phyloP scores from a whole-genome alignment of 1,140 invertebrate species.

The Bombus superbus region DNA sequence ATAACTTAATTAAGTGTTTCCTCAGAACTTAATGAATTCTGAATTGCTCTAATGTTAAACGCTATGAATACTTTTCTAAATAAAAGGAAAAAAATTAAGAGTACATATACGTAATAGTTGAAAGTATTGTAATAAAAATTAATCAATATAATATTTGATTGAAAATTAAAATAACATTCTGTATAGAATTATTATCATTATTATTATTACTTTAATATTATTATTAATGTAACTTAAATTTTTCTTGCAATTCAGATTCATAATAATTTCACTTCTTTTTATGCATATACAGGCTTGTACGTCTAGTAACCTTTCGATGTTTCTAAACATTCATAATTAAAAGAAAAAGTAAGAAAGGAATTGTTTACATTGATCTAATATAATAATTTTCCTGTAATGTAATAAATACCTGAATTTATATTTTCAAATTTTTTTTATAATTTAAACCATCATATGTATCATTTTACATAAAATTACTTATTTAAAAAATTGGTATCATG shows the following conservation, averaged over 20 bases:
- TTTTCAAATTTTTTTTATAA: not conserved
- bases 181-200: not conserved
- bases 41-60: constrained; percentile 21
- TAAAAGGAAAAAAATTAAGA: not conserved
- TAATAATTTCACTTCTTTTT: not conserved
- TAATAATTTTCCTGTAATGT: not conserved
- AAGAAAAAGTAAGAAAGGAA: not conserved
- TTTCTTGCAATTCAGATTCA: constrained; percentile 38
- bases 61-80: not conserved
- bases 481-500: not conserved
- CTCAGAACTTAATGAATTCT: constrained; percentile 20
- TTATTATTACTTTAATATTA: not conserved
- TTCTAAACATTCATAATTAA: not conserved
- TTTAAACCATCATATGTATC: not conserved
- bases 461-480: not conserved
- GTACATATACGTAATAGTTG: not conserved
- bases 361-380: not conserved
- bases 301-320: not conserved
- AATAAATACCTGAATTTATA: too few relatives aligned
- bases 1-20: constrained; percentile 34
- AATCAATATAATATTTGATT: not conserved
- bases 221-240: constrained; percentile 14
- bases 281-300: constrained; percentile 35
- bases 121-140: constrained; percentile 10
- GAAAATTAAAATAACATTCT: constrained; percentile 15